A percentile compares a stretch with the other conserved stretches of the same genome.
phyloP scores from a whole-genome alignment of 1,140 invertebrate species.

The Drosophila mayri region DNA sequence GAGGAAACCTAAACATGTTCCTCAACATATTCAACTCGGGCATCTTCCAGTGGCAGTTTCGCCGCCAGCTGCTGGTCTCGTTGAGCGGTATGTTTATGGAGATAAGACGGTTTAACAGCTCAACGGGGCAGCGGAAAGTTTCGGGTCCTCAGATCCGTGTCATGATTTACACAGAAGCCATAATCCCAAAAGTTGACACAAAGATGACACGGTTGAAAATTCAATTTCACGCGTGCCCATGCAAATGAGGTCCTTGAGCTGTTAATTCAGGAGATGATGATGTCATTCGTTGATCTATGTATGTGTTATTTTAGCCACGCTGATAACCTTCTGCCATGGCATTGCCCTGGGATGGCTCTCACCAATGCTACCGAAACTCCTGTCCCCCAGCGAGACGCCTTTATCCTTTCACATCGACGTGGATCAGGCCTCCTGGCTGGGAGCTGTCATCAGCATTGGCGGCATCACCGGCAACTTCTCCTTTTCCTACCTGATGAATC shows the following conservation, averaged over 20 bases:
- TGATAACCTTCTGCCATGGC: slow-evolving; percentile 85
- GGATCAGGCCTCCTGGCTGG: slow-evolving; percentile 80
- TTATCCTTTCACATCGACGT: slow-evolving; percentile 66
- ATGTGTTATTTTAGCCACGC: slow-evolving; percentile 68
- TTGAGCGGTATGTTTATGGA: slow-evolving; percentile 67
- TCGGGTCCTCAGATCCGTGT: slow-evolving; percentile 13
- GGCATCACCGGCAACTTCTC: slow-evolving; percentile 73
- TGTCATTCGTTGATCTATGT: slow-evolving; percentile 33
- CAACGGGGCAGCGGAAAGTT: slow-evolving; percentile 29
- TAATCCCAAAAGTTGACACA: slow-evolving; percentile 14
- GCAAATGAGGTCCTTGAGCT: slow-evolving; percentile 44
- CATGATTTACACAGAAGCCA: slow-evolving; percentile 4
- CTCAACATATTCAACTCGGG: slow-evolving; percentile 59
- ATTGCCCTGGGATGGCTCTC: slow-evolving; percentile 85
- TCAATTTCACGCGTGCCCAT: slow-evolving; percentile 31
- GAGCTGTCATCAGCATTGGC: slow-evolving; percentile 74
- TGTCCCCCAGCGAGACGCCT: slow-evolving; percentile 68
- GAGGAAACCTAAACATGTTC: slow-evolving; percentile 39
- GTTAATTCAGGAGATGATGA: slow-evolving; percentile 30
- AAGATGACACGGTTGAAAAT: slow-evolving; percentile 31
- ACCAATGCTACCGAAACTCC: slow-evolving; percentile 83
- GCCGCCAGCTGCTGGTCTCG: slow-evolving; percentile 67
- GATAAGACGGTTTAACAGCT: slow-evolving; percentile 19
- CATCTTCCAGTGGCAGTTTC: slow-evolving; percentile 61
- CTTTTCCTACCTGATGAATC: slow-evolving; percentile 81